These are phyloP conservation scores for Stichopus chloronotus DNA, from an alignment of 35 echinoderm and acorn worm species.

Conservation along the genomic window DNA sequence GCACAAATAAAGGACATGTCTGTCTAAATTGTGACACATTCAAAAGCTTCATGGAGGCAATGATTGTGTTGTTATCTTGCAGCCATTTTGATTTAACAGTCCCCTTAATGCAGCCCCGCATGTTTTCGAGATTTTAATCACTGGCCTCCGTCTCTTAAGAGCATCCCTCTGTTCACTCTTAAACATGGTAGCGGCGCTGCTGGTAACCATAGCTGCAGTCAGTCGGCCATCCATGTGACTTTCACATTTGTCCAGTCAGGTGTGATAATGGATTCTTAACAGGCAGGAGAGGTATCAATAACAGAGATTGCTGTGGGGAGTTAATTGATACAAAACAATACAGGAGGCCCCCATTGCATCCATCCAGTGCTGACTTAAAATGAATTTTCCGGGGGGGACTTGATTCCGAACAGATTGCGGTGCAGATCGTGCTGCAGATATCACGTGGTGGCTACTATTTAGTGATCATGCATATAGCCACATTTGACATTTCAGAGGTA, in stretches of 20 bases:
- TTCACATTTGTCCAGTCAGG: constrained; percentile 19
- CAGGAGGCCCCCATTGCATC: constrained; percentile 4
- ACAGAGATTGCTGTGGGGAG: constrained; percentile 28
- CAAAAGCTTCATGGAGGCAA: too few relatives aligned
- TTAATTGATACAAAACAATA: constrained; percentile 45
- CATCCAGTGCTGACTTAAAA: neutral
- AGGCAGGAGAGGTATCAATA: constrained; percentile 8
- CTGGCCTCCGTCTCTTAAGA: constrained; percentile 20
- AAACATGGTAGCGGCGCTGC: neutral
- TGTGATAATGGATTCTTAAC: constrained; percentile 49
- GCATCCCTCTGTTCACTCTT: neutral
- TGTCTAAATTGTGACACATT: too few relatives aligned
- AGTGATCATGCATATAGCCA: too few relatives aligned
- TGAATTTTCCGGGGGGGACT: too few relatives aligned
- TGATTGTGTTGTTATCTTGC: neutral
- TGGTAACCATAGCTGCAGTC: neutral
- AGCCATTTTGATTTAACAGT: neutral
- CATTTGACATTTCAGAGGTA: too few relatives aligned
- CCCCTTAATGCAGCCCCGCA: neutral
- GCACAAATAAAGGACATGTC: too few relatives aligned
- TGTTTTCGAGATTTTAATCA: constrained; percentile 12
- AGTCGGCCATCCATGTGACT: neutral
- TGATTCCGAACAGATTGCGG: too few relatives aligned
- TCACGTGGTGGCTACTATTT: too few relatives aligned
- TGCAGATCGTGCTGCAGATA: too few relatives aligned